Percentiles rank a stretch among this genome's conserved stretches.
These are phyloP conservation scores for Psephotus haematonotus DNA, from an alignment of 2,113 vertebrate species.

Conservation along the genomic window DNA sequence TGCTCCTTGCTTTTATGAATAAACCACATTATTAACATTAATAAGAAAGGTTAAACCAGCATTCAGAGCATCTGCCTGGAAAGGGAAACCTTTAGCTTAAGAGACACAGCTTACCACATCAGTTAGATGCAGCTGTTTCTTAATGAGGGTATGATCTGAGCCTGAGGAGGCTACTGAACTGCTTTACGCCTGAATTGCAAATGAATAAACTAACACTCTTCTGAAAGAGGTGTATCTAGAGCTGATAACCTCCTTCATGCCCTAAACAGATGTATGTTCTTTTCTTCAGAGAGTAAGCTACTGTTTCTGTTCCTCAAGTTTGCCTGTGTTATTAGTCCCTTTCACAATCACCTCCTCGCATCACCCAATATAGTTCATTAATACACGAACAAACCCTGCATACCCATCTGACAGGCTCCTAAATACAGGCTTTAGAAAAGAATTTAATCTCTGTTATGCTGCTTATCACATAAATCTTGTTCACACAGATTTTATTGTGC, in stretches of 20 bases:
- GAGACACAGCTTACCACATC: not conserved
- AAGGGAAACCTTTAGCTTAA: not conserved
- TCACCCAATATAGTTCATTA: not conserved
- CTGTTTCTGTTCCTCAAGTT: not conserved
- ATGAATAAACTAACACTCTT: not conserved
- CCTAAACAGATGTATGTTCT: not conserved
- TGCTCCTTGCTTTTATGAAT: not conserved
- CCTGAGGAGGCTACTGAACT: not conserved
- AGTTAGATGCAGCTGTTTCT: not conserved
- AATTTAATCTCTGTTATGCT: not conserved
- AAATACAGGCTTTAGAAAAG: not conserved
- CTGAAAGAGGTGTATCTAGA: not conserved
- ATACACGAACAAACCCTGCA: rapidly evolving
- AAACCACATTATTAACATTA: not conserved
- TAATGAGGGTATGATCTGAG: not conserved
- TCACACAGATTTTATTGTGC: not conserved
- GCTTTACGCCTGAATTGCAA: not conserved
- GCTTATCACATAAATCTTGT: not conserved
- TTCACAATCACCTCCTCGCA: not conserved
- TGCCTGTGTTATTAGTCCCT: not conserved
- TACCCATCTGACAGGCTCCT: not conserved
- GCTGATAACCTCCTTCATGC: not conserved
- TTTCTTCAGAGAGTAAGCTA: not conserved
- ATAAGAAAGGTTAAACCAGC: not conserved
- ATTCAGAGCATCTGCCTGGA: not conserved